Evolutionary conservation across 2,797 vertebrate genomes (phyloP).

Genomic region (Microctenopoma stevenorrisi): DNA sequence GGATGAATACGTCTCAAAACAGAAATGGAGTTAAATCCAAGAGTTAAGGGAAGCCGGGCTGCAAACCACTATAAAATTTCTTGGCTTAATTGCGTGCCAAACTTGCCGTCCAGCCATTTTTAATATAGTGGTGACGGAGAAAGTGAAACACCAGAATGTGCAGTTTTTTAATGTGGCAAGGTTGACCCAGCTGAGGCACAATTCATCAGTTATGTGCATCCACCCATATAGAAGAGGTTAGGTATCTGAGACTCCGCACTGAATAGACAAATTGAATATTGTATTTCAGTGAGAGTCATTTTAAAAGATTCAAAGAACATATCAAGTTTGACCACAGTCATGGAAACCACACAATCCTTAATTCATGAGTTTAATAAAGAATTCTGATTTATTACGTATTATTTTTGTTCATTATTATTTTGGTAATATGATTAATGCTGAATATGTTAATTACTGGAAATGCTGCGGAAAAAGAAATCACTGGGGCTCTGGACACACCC

Average conservation of each 20-base stretch:
- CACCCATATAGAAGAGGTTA: constrained; percentile 29
- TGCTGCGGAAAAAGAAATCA: too few relatives aligned
- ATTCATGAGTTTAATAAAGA: not conserved
- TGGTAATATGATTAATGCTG: not conserved
- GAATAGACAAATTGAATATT: constrained; percentile 24
- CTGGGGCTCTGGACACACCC: too few relatives aligned
- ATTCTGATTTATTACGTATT: not conserved
- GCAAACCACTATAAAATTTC: constrained; percentile 61
- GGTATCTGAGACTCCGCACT: constrained; percentile 12
- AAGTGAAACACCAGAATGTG: constrained; percentile 52
- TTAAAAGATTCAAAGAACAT: constrained; percentile 13
- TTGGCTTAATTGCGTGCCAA: constrained; percentile 61
- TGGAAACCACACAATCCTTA: not conserved
- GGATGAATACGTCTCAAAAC: constrained; percentile 62
- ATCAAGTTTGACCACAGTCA: not conserved
- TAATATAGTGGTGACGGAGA: constrained; percentile 39
- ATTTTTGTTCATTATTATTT: not conserved
- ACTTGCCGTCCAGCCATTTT: constrained; percentile 50
- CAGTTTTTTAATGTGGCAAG: constrained; percentile 23
- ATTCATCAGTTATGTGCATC: constrained; percentile 50
- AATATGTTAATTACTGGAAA: not conserved
- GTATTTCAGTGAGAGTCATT: constrained; percentile 17
- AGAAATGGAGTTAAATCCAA: constrained; percentile 64
- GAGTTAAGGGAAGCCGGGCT: constrained; percentile 60
- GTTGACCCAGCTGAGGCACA: constrained; percentile 14